Base-by-base conservation (phyloP, 1,140 invertebrate genomes). In the Prorops nasuta region DNA sequence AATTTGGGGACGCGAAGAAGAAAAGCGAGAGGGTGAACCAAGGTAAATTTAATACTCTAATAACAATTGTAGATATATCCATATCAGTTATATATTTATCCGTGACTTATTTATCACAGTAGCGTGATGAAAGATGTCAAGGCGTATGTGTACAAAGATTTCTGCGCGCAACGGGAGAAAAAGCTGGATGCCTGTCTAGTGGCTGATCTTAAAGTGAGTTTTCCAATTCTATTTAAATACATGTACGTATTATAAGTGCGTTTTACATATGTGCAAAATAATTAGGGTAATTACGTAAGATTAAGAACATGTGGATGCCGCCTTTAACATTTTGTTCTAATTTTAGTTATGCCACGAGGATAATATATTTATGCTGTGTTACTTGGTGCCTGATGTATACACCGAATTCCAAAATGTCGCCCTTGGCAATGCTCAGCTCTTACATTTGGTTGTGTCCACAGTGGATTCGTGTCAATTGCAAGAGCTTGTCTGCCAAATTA, bases 321-420 rank as follows among this genome's bases (percentile, higher is more conserved):
- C 34, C 31, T 56, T 16, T 44, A 31, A 32, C n/a, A 38, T 53
- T 28, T 28, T 9, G 37, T 28, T 15, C 49, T 54, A 55, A 44
- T 77, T 77, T 17, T 60, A 86, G 82, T 63, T 83, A 21, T 93
- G 94, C 69, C 91, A 94, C 72, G 88, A 94, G 68, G 87, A 89
- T 72, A 93, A 94, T 79, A 85, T 91, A 17, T 83, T 86, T 58
- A 81, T 96, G 63, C 85, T 96, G 64, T 89, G 92, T 61, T 97
- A 88, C 83, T 77, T 98, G 40, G 83, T 96, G 71, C 92, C 94
- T 34, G 92, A 95, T 67, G 82, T 97, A 37, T 98, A 93, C 69
- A 86, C 86, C 68, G 90, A 92, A 75, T 97, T 96, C 74, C 88
- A 92, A 65, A 86, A 87, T 55, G 86, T 91, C 61, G 85, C 89